A percentile compares a stretch with the other conserved stretches of the same genome.
phyloP scores from a whole-genome alignment of 2,888 invertebrate genomes.

The Aphidius colemani region DNA sequence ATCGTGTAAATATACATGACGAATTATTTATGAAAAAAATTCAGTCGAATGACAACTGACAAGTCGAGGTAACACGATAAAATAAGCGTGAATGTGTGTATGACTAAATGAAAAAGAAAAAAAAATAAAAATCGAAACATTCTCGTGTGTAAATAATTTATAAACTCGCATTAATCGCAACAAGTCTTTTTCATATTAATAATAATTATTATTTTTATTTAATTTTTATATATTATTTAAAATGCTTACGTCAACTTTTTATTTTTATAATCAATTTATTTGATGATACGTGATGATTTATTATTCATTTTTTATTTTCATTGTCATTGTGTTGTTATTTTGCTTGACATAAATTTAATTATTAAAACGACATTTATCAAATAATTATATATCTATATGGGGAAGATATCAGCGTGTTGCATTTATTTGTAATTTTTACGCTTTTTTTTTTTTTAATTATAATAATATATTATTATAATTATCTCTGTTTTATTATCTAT shows the following conservation, averaged over 20 bases:
- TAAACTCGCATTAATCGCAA: constrained; percentile 20
- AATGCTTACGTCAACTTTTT: constrained; percentile 39
- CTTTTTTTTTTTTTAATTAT: constrained; percentile 21
- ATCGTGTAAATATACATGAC: no score
- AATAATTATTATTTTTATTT: neutral
- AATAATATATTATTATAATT: constrained; percentile 21
- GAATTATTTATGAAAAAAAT: neutral
- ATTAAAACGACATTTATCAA: neutral
- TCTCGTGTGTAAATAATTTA: constrained; percentile 23
- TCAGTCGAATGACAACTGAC: no score
- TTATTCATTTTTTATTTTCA: neutral
- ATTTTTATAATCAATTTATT: no score
- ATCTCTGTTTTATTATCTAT: no score
- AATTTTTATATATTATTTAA: neutral
- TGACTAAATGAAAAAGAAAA: neutral
- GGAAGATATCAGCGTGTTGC: constrained; percentile 11
- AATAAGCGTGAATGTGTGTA: no score
- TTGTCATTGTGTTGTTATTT: neutral
- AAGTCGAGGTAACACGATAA: no score
- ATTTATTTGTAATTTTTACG: constrained; percentile 19
- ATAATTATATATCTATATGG: constrained; percentile 2
- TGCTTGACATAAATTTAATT: no score
- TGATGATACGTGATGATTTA: neutral
- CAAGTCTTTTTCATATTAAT: constrained; percentile 7
- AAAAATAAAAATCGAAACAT: constrained; percentile 10